Conservation (phyloP, 1,140 invertebrate genomes). For the Brachionus paranguensis region DNA sequence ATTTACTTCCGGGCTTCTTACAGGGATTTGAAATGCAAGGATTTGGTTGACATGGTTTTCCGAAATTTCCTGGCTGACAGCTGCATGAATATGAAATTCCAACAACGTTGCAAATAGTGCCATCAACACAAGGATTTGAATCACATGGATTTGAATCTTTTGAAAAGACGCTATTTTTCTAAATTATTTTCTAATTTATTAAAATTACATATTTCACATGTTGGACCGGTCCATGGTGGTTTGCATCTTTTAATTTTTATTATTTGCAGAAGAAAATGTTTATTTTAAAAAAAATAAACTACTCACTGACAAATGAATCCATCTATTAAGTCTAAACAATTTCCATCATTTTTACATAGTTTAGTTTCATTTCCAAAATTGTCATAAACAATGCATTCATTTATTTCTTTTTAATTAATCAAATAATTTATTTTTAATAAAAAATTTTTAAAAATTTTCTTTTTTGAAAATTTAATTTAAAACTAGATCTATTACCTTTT, state of each 20-base stretch:
- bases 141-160: conserved; percentile 22
- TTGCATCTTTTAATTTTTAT: neutral
- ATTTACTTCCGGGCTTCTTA: neutral
- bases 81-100: neutral
- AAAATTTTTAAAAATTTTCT: neutral
- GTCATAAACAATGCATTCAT: conserved; percentile 2
- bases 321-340: conserved; percentile 36
- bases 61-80: conserved; percentile 21
- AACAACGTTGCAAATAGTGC: neutral
- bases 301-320: conserved; percentile 56
- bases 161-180: too few relatives aligned
- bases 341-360: conserved; percentile 33
- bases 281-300: conserved; percentile 44
- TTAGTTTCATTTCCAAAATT: neutral
- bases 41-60: conserved; percentile 18
- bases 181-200: neutral
- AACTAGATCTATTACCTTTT: neutral
- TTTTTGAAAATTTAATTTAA: neutral
- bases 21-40: conserved; percentile 23
- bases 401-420: conserved; percentile 1
- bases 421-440: neutral
- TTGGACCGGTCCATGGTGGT: neutral
- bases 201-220: neutral
- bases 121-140: conserved; percentile 16
- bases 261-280: neutral